Percentiles rank a stretch among this genome's conserved stretches.
These are phyloP conservation scores for Saturnia japonica DNA, from an alignment of 2,888 invertebrate species.

Conservation along the genomic window DNA sequence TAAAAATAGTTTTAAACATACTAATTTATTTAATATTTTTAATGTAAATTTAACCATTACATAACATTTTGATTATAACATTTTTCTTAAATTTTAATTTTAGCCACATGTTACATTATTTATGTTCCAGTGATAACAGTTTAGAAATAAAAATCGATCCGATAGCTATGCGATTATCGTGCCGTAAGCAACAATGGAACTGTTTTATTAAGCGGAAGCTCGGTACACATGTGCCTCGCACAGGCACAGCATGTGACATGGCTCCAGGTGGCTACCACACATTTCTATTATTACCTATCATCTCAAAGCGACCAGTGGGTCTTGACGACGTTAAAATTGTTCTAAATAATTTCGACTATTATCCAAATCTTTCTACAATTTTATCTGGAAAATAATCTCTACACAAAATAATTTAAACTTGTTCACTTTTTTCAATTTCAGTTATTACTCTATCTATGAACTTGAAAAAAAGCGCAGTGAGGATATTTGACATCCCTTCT, in stretches of 20 bases:
- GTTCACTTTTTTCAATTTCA: too few species aligned
- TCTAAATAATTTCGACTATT: not conserved
- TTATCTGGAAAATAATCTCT: not conserved
- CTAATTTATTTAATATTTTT: too few species aligned
- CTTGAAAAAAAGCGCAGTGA: too few species aligned
- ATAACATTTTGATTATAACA: too few species aligned
- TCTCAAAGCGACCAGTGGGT: constrained; percentile 53
- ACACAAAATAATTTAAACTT: not conserved
- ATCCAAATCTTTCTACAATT: not conserved
- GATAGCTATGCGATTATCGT: constrained; percentile 32
- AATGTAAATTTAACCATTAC: too few species aligned
- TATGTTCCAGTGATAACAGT: too few species aligned
- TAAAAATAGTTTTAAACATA: too few species aligned
- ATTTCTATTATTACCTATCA: constrained; percentile 59
- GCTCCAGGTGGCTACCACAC: constrained; percentile 65
- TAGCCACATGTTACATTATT: too few species aligned
- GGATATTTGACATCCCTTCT: too few species aligned
- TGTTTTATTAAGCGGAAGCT: constrained; percentile 60
- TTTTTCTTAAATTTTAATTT: too few species aligned
- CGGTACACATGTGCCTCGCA: constrained; percentile 57
- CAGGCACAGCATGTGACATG: constrained; percentile 62
- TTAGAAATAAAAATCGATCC: not conserved
- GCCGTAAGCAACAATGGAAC: constrained; percentile 43
- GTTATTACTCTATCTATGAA: too few species aligned
- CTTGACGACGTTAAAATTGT: constrained; percentile 26